phyloP scores from a whole-genome alignment of 1,140 invertebrate genomes.

The Gonatopus flavifemur region DNA sequence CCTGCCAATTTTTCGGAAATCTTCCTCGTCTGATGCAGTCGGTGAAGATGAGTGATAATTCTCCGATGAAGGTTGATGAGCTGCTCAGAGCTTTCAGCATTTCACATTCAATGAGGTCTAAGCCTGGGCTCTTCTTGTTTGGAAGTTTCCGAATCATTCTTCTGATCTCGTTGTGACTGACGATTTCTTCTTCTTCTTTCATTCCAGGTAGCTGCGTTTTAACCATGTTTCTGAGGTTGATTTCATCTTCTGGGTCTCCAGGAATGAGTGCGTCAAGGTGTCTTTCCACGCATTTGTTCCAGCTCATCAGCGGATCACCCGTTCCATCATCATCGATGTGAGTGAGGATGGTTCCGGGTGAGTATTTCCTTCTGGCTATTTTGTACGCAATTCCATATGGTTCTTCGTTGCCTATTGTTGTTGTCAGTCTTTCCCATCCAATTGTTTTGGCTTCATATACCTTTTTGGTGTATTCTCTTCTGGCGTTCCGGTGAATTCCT shows the following conservation, averaged over 20 bases:
- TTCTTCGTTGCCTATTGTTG: constrained; percentile 13
- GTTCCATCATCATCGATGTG: too few species aligned
- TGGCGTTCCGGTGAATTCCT: neutral
- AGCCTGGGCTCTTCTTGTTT: constrained; percentile 32
- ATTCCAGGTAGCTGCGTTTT: too few species aligned
- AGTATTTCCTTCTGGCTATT: constrained; percentile 1
- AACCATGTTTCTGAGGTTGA: neutral
- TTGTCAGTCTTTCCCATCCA: constrained; percentile 22
- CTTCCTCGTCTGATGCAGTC: constrained; percentile 26
- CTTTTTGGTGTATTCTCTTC: neutral
- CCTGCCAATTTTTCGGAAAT: constrained; percentile 49
- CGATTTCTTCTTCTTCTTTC: neutral
- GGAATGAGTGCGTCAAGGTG: constrained; percentile 1
- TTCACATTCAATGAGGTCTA: constrained; percentile 27
- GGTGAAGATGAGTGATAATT: constrained; percentile 22
- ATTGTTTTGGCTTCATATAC: neutral
- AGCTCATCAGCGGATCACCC: too few species aligned
- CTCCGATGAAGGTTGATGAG: neutral
- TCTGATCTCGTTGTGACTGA: neutral
- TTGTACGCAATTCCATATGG: constrained; percentile 18
- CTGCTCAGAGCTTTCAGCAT: constrained; percentile 30
- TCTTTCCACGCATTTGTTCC: neutral
- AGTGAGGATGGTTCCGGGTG: neutral
- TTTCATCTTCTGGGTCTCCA: neutral
- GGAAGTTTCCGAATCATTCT: neutral